Percentiles rank a stretch among this genome's conserved stretches.
These are phyloP conservation scores for Eilema caniola DNA, from an alignment of 2,888 invertebrate genomes.

Conservation along the genomic window DNA sequence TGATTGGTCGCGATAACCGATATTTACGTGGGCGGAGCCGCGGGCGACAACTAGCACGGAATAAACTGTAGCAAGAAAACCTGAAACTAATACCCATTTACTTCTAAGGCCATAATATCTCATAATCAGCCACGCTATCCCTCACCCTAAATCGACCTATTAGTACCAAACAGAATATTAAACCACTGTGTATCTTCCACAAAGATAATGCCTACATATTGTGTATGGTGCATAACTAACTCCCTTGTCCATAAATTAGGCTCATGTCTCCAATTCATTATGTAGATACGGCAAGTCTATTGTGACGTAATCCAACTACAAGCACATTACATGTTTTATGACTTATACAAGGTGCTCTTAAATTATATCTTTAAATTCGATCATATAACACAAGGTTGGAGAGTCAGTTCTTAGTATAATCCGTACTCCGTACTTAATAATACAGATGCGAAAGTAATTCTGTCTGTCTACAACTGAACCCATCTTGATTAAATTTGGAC, in stretches of 20 bases:
- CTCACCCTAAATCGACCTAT: slow-evolving; percentile 21
- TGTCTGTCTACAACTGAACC: no score
- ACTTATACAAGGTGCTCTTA: not conserved
- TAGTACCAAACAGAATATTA: slow-evolving; percentile 38
- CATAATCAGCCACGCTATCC: slow-evolving; percentile 14
- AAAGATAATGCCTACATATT: slow-evolving; percentile 47
- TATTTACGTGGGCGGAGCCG: no score
- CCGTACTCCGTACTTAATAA: no score
- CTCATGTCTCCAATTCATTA: slow-evolving; percentile 51
- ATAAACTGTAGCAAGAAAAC: not conserved
- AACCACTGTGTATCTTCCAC: slow-evolving; percentile 31
- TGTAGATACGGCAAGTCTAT: slow-evolving; percentile 44
- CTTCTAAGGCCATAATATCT: not conserved
- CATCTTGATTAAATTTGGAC: no score
- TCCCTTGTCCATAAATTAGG: slow-evolving; percentile 48
- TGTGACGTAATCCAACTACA: slow-evolving; percentile 42
- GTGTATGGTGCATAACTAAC: slow-evolving; percentile 41
- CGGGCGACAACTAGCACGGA: no score
- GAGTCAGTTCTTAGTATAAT: not conserved
- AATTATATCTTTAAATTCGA: not conserved
- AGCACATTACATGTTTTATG: not conserved
- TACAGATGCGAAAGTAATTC: no score
- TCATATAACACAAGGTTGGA: not conserved
- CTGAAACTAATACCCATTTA: slow-evolving; percentile 1
- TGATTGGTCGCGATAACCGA: no score